Percentiles rank a stretch among this genome's conserved stretches.
Conservation (phyloP, 1,140 invertebrate species). For the Drosophila sproati region DNA sequence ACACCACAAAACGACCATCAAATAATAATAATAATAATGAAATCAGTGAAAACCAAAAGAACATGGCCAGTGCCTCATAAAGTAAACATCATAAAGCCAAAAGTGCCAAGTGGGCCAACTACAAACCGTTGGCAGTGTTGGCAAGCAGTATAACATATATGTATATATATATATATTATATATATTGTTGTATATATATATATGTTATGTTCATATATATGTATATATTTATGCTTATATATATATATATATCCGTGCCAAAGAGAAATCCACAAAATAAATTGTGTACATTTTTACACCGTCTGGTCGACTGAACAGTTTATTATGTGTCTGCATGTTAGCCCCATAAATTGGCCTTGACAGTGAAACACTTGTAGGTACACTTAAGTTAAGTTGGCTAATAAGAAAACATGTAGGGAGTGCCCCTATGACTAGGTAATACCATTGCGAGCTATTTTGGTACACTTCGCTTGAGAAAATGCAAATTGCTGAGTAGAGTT, state of each 20-base stretch:
- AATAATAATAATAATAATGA: constrained; percentile 74
- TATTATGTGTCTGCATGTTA: background rate
- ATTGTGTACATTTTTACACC: constrained; percentile 32
- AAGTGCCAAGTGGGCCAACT: constrained; percentile 10
- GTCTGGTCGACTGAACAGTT: constrained; percentile 8
- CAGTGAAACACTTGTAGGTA: constrained; percentile 20
- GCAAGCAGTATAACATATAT: background rate
- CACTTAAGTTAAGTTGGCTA: constrained; percentile 21
- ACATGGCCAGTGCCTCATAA: constrained; percentile 53
- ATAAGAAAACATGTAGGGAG: constrained; percentile 3
- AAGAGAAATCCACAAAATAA: constrained; percentile 28
- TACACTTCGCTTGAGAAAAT: background rate
- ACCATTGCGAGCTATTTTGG: background rate
- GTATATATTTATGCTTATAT: background rate
- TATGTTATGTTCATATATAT: background rate
- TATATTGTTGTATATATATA: background rate
- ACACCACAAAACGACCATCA: constrained; percentile 56
- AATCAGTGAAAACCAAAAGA: constrained; percentile 62
- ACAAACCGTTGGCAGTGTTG: background rate
- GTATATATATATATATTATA: background rate
- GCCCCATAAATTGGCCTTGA: constrained; percentile 35
- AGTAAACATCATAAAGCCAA: constrained; percentile 58
- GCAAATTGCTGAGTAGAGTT: no score
- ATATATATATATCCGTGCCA: background rate
- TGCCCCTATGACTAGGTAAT: background rate